Evolutionary conservation across 2,888 invertebrate species (phyloP).

Genomic region (Tipula lateralis): DNA sequence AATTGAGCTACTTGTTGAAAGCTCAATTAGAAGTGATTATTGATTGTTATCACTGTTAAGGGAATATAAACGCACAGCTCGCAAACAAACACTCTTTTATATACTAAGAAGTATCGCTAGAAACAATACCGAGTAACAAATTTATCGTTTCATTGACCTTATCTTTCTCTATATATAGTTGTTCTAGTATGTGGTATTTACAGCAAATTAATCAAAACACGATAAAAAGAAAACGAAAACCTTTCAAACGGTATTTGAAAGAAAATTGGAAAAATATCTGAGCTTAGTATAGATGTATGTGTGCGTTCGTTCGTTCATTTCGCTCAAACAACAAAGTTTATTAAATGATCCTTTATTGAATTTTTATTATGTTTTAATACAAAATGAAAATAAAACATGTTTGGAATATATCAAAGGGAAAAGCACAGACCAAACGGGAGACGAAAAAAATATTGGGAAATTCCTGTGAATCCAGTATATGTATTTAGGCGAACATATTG

Average conservation of each 20-base stretch:
- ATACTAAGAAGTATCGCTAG: neutral
- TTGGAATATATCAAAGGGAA: neutral
- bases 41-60: neutral
- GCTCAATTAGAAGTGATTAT: neutral
- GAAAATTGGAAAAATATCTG: conserved; percentile 15
- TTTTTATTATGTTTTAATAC: conserved; percentile 2
- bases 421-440: neutral
- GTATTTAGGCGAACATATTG: too few relatives aligned
- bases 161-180: neutral
- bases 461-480: too few relatives aligned
- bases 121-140: neutral
- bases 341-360: neutral
- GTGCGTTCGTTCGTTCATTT: neutral
- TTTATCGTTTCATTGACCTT: neutral
- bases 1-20: conserved; percentile 11
- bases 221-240: neutral
- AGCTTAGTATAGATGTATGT: neutral
- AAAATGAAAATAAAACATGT: neutral
- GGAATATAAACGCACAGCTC: neutral
- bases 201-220: neutral
- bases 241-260: neutral
- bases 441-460: neutral
- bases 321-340: neutral
- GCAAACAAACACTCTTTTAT: neutral
- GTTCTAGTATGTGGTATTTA: neutral